Conservation (phyloP, 2,797 vertebrate species). For the Pseudomugil tenellus region DNA sequence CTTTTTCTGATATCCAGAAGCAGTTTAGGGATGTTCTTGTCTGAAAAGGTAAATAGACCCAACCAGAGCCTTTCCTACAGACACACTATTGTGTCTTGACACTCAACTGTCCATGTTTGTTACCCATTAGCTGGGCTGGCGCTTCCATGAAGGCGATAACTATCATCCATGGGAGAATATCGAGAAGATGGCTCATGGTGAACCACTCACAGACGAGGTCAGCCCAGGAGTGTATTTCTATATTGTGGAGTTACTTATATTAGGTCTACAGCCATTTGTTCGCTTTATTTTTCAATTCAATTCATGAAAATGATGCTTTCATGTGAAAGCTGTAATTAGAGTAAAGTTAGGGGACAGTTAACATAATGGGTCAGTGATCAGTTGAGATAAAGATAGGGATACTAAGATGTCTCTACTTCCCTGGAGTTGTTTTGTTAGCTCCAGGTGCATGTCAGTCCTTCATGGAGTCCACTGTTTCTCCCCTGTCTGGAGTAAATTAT, state of each 20-base stretch:
- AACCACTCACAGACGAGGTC: constrained; percentile 90
- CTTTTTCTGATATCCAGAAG: constrained; percentile 72
- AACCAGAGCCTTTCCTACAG: background rate
- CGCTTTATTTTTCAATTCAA: no score
- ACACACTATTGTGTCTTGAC: constrained; percentile 5
- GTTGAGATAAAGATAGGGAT: no score
- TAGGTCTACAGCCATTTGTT: no score
- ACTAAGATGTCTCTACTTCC: background rate
- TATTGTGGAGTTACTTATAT: background rate
- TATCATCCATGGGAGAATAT: constrained; percentile 88
- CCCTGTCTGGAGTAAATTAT: constrained; percentile 23
- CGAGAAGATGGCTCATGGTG: constrained; percentile 88
- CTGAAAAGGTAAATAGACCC: constrained; percentile 79
- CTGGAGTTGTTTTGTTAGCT: constrained; percentile 19
- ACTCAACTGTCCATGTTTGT: constrained; percentile 4
- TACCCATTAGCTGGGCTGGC: constrained; percentile 87
- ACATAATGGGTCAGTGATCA: background rate
- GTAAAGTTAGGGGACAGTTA: background rate
- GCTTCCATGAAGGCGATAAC: constrained; percentile 89
- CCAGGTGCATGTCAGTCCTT: constrained; percentile 23
- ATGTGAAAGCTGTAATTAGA: background rate
- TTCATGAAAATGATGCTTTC: no score
- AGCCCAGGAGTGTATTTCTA: constrained; percentile 21
- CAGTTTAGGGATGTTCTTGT: constrained; percentile 80
- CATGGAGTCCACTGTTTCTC: constrained; percentile 6